Evolutionary conservation across 2,113 vertebrate species (phyloP), one percentile per base, ranked within the genome.

Genomic region (Gasterosteus aculeatus): DNA sequence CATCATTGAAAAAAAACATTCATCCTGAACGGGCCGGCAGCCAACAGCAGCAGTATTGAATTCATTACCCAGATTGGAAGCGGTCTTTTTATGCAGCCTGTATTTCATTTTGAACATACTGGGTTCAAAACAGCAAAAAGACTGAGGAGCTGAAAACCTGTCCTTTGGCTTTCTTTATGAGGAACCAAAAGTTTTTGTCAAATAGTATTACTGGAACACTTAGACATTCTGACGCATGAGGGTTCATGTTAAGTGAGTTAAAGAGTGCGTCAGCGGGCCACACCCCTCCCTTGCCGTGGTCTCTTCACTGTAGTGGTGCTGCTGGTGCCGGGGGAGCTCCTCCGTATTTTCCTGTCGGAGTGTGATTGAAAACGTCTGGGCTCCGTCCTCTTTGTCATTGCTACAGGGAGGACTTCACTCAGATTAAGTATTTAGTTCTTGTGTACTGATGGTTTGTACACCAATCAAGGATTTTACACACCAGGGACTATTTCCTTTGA

Each of bases 321-420:
- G 16, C 9, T 22, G 14, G 53, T 56, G 61, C 77, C 77, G 57
- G 76, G 69, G 84, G 82, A 77, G 73, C 75, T 87, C 75, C 80
- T 78, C 63, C 26, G 69, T 86, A 73, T 79, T 73, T 80, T 83
- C 78, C 83, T 67, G 72, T 80, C 82, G 80, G 35, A 35, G 41
- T 56, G 72, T 87, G 88, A 92, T 89, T 84, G 76, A 91, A 90
- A 49, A 78, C 76, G 89, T 91, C 87, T 90, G 86, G 73, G 33
- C 47, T 75, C 73, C 41, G 80, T 84, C 83, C 80, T 85, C 78
- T 80, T 84, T 53, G 76, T 87, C 83, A 84, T 83, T 90, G 81
- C 64, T 81, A 51, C 35, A 65, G 26, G 75, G 84, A 70, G 83
- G 84, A 87, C 57, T 83, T 86, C 70, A 84, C 68, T 77, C 65